Conservation (phyloP, 2,888 invertebrate species). For the Junonia oenone region DNA sequence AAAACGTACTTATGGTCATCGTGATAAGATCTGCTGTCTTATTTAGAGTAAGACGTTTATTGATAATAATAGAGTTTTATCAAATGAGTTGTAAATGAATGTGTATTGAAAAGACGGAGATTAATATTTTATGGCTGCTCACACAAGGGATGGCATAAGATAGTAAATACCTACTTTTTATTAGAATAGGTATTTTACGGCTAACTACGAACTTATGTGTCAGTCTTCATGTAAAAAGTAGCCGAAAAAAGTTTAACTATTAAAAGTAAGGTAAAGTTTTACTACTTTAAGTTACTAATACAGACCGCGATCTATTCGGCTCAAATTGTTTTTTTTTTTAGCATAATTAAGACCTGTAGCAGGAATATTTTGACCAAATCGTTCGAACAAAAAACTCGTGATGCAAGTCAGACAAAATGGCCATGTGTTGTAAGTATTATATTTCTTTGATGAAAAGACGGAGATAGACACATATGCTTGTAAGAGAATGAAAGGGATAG, state of each 20-base stretch:
- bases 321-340: too few relatives aligned
- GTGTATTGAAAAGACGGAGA: too few relatives aligned
- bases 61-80: not conserved
- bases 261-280: too few relatives aligned
- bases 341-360: not conserved
- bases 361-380: not conserved
- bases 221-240: too few relatives aligned
- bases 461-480: not conserved
- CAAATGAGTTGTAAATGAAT: not conserved
- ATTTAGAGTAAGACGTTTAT: not conserved
- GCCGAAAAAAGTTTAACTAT: too few relatives aligned
- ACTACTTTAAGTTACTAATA: too few relatives aligned
- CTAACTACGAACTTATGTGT: too few relatives aligned
- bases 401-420: not conserved
- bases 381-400: not conserved
- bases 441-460: not conserved
- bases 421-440: not conserved
- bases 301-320: too few relatives aligned
- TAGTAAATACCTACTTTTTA: too few relatives aligned
- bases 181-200: too few relatives aligned
- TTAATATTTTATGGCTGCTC: too few relatives aligned
- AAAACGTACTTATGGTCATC: not conserved
- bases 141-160: too few relatives aligned
- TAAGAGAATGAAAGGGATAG: not conserved
- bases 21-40: not conserved